A percentile compares a stretch with the other conserved stretches of the same genome.
Evolutionary conservation across 2,113 vertebrate species (phyloP).

Genomic region (Nibea coibor): DNA sequence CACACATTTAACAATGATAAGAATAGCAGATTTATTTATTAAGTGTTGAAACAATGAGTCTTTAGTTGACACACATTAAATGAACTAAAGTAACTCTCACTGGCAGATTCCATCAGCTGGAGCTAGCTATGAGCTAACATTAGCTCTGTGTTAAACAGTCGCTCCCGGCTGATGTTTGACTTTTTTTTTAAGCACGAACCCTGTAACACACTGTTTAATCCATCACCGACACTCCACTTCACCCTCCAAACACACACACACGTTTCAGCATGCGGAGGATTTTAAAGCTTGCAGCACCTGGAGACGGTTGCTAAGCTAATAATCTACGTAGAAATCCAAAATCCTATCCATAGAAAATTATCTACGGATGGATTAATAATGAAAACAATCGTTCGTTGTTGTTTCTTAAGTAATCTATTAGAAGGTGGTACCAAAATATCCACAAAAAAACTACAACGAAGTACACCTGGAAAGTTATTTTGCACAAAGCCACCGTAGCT

Average conservation of each 20-base stretch:
- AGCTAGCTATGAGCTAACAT: background rate
- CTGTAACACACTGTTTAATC: background rate
- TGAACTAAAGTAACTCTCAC: background rate
- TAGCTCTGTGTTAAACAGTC: background rate
- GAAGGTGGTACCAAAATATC: background rate
- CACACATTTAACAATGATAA: background rate
- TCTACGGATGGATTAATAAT: background rate
- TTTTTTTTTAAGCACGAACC: background rate
- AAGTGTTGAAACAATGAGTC: background rate
- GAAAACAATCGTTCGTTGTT: background rate
- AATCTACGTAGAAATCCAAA: no score
- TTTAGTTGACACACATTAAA: background rate
- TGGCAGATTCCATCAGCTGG: background rate
- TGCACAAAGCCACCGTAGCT: constrained; percentile 12
- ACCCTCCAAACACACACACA: background rate
- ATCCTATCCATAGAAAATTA: no score
- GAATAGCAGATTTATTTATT: background rate
- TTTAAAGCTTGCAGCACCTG: background rate
- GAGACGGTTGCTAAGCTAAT: background rate
- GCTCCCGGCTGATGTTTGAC: background rate
- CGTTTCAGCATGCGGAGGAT: background rate
- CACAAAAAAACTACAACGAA: constrained; percentile 1
- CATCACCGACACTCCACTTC: background rate
- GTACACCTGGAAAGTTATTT: background rate
- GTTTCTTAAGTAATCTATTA: constrained; percentile 6